A percentile compares a stretch with the other conserved stretches of the same genome.
These are phyloP conservation scores for Ophioderma brevispina DNA, from an alignment of 35 echinoderm and acorn worm genomes.

Conservation along the genomic window DNA sequence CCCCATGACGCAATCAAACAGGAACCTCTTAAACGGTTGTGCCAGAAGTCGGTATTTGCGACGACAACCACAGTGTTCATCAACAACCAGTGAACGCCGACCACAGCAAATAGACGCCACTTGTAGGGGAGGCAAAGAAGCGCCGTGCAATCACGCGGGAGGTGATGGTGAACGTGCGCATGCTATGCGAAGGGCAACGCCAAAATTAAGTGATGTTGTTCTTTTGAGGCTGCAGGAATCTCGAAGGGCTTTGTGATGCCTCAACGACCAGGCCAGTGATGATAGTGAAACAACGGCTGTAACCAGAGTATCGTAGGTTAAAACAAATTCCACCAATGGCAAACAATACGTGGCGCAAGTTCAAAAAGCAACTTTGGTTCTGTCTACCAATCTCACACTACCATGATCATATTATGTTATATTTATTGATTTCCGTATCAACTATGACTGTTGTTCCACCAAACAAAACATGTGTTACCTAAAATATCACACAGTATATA, in stretches of 20 bases:
- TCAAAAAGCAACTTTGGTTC: no score
- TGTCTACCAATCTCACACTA: no score
- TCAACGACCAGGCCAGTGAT: slow-evolving; percentile 84
- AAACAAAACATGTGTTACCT: no score
- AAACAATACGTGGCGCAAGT: no score
- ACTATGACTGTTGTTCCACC: no score
- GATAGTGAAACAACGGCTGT: slow-evolving; percentile 71
- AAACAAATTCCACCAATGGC: no score
- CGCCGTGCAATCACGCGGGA: slow-evolving; percentile 84
- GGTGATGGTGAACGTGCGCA: slow-evolving; percentile 88
- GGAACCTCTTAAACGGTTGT: slow-evolving; percentile 79
- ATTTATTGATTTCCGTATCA: no score
- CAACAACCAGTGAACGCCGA: slow-evolving; percentile 71
- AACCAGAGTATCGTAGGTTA: no score
- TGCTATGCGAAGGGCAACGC: slow-evolving; percentile 58
- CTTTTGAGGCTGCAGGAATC: slow-evolving; percentile 80
- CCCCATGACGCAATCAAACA: slow-evolving; percentile 93
- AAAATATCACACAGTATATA: no score
- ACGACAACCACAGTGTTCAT: slow-evolving; percentile 88
- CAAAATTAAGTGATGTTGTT: slow-evolving; percentile 75
- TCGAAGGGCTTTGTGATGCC: slow-evolving; percentile 92
- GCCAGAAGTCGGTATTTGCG: slow-evolving; percentile 87
- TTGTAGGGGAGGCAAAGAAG: slow-evolving; percentile 72
- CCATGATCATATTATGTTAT: no score
- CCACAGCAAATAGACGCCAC: slow-evolving; percentile 79